Percentiles rank a stretch among this genome's conserved stretches.
Conservation (phyloP, 2,888 invertebrate species). For the Chaitophorus viminalis region DNA sequence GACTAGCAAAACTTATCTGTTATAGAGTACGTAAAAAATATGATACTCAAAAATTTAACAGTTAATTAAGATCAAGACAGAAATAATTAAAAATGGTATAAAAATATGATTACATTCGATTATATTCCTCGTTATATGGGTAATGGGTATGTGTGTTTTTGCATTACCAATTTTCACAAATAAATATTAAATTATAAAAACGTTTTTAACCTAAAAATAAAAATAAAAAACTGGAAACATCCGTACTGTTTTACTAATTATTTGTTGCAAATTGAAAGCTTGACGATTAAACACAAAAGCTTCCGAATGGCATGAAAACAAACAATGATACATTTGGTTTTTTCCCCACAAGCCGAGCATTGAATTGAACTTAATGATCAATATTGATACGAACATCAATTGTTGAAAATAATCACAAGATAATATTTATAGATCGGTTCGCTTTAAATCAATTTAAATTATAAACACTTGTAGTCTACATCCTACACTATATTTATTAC, state of each 20-base stretch:
- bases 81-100: too few relatives aligned
- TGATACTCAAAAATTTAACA: too few relatives aligned
- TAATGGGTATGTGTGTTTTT: too few relatives aligned
- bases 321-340: not conserved
- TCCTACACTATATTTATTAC: not conserved
- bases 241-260: not conserved
- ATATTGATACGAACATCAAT: not conserved
- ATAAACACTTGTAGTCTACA: not conserved
- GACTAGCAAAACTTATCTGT: too few relatives aligned
- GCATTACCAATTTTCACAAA: too few relatives aligned
- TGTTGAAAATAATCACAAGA: not conserved
- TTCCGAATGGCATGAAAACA: not conserved
- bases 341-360: not conserved
- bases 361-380: not conserved
- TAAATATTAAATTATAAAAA: too few relatives aligned
- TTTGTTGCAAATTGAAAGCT: not conserved
- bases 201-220: too few relatives aligned
- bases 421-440: not conserved
- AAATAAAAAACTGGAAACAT: too few relatives aligned
- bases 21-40: too few relatives aligned
- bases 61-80: too few relatives aligned
- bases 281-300: not conserved
- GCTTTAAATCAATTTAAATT: not conserved
- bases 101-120: too few relatives aligned
- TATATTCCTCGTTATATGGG: too few relatives aligned